phyloP scores from a whole-genome alignment of 2,888 invertebrate genomes.

The Chaetogeoica ovagalla region DNA sequence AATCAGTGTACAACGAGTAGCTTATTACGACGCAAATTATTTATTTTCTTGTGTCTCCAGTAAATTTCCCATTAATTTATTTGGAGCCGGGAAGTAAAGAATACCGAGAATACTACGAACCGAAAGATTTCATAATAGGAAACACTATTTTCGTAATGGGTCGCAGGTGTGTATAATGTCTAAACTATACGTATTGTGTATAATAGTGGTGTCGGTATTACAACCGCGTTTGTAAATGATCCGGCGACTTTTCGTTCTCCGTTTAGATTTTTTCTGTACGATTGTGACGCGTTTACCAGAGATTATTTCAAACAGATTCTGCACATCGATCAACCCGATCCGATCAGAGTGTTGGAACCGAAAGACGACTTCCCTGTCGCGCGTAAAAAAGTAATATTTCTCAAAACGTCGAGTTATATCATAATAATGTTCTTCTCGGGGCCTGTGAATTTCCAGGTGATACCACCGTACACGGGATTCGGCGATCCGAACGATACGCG shows the following conservation, averaged over 20 bases:
- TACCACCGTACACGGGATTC: slow-evolving; percentile 72
- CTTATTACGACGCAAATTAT: neutral
- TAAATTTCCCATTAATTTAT: slow-evolving; percentile 68
- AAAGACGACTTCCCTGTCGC: neutral
- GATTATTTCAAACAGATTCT: slow-evolving; percentile 67
- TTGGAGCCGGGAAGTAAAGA: slow-evolving; percentile 73
- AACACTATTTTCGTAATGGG: slow-evolving; percentile 72
- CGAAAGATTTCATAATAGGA: slow-evolving; percentile 76
- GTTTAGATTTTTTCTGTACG: slow-evolving; percentile 70
- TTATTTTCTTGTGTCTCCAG: slow-evolving; percentile 58
- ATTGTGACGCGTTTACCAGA: slow-evolving; percentile 80
- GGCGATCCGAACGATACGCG: slow-evolving; percentile 79
- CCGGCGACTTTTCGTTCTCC: neutral
- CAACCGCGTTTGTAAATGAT: too few relatives aligned
- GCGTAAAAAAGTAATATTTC: neutral
- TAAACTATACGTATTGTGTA: neutral
- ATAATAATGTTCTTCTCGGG: neutral
- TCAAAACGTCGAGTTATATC: too few relatives aligned
- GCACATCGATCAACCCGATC: slow-evolving; percentile 61
- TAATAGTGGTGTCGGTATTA: too few relatives aligned
- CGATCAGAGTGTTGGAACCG: slow-evolving; percentile 58
- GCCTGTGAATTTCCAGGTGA: slow-evolving; percentile 58
- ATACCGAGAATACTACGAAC: slow-evolving; percentile 70
- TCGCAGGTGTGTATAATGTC: slow-evolving; percentile 60
- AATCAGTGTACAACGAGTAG: too few relatives aligned